phyloP scores from a whole-genome alignment of 2,888 invertebrate species.

The Drosophila meridionalis region DNA sequence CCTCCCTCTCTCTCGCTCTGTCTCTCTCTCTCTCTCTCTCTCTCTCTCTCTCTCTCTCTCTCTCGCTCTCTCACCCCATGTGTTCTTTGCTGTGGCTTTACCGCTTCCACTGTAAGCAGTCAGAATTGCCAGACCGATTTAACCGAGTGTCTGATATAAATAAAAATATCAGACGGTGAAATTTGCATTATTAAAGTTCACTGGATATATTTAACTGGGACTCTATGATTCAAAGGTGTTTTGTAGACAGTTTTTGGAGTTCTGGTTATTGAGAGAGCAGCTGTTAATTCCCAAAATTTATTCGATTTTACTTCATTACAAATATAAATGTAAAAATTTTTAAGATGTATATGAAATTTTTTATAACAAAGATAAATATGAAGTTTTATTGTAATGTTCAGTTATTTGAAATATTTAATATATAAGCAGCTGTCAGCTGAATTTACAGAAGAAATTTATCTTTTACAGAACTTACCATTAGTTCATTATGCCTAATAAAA shows the following conservation, averaged over 20 bases:
- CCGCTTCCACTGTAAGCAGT: conserved; percentile 42
- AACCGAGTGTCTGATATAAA: conserved; percentile 2
- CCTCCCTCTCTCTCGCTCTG: not conserved
- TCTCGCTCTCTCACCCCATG: too few relatives aligned
- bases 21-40: not conserved
- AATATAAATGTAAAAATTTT: too few relatives aligned
- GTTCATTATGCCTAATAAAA: too few relatives aligned
- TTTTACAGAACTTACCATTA: too few relatives aligned
- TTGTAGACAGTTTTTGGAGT: not conserved
- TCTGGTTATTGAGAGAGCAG: not conserved
- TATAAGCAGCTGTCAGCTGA: too few relatives aligned
- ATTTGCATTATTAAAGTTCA: not conserved
- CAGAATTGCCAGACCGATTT: conserved; percentile 9
- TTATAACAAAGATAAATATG: too few relatives aligned
- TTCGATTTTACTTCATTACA: too few relatives aligned
- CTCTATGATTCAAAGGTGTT: not conserved
- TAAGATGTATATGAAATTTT: too few relatives aligned
- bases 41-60: not conserved
- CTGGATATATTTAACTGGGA: not conserved
- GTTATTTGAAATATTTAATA: too few relatives aligned
- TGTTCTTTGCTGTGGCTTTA: conserved; percentile 11
- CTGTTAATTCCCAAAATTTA: not conserved
- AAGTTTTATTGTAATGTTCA: too few relatives aligned
- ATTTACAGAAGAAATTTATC: too few relatives aligned
- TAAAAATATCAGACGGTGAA: not conserved